Conservation (phyloP, 1,140 invertebrate genomes). For the Ceratina japonica region DNA sequence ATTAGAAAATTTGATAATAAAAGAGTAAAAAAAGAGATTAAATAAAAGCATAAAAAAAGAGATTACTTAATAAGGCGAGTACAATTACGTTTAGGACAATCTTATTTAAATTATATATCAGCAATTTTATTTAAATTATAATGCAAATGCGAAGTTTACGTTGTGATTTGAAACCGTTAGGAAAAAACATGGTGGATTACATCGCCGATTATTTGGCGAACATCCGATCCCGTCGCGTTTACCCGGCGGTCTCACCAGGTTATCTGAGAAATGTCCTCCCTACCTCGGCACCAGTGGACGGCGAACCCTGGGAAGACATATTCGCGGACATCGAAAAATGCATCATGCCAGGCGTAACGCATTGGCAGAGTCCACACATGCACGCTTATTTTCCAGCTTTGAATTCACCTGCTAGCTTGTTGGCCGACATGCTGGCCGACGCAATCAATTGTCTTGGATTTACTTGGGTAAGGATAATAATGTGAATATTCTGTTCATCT, state of each 20-base stretch:
- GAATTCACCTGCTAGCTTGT: slow-evolving; percentile 96
- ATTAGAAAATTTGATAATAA: too few relatives aligned
- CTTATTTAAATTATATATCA: too few relatives aligned
- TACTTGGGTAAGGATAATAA: slow-evolving; percentile 87
- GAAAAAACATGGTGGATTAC: slow-evolving; percentile 96
- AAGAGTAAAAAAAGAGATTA: too few relatives aligned
- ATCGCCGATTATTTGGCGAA: slow-evolving; percentile 95
- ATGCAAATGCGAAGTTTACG: too few relatives aligned
- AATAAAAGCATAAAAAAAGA: too few relatives aligned
- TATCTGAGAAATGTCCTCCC: slow-evolving; percentile 91
- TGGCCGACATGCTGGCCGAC: slow-evolving; percentile 97
- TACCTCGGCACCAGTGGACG: slow-evolving; percentile 88
- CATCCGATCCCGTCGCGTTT: slow-evolving; percentile 89
- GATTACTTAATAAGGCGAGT: too few relatives aligned
- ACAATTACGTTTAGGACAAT: too few relatives aligned
- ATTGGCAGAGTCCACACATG: slow-evolving; percentile 98
- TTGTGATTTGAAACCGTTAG: slow-evolving; percentile 75
- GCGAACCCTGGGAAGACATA: slow-evolving; percentile 93
- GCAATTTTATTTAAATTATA: too few relatives aligned
- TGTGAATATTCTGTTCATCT: background rate
- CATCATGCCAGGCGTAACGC: slow-evolving; percentile 97
- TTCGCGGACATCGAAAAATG: slow-evolving; percentile 93
- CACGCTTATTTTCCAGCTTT: slow-evolving; percentile 98
- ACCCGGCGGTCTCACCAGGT: slow-evolving; percentile 90
- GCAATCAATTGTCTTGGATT: slow-evolving; percentile 95